Base-by-base conservation (phyloP, 1,140 invertebrate genomes). In the Apis dorsata region DNA sequence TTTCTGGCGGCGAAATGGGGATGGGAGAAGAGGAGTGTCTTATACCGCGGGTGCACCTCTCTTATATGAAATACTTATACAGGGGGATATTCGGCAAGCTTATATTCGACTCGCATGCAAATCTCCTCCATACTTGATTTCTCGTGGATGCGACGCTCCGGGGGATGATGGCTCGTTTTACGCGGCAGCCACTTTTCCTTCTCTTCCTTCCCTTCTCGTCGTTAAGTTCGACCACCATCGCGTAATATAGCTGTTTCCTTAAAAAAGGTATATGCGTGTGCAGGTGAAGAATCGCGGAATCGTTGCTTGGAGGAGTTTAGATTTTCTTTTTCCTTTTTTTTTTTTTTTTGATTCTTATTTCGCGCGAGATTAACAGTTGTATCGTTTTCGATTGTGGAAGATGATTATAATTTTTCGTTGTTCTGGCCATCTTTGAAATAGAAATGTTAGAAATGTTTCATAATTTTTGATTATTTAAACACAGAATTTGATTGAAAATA, bases 61-160 rank as follows among this genome's bases (percentile, higher is more conserved):
- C 90, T 92, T 91, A 91, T 91, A 91, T 92, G 90, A 91, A 93
- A 93, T 92, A 91, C 92, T 92, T 91, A 92, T 91, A 90, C 91
- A 86, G 69, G 77, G 88, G 90, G 89, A 92, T 92, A 92, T 93
- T 91, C 88, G 86, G 84, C 86, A 86, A 90, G 90, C 91, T 91
- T 90, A 91, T 92, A 92, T 92, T 93, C 91, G 88, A 91, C 92
- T 92, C 90, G 89, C 90, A 93, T 93, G 92, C 91, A 93, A 93
- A 93, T 93, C 92, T 93, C 89, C 90, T 88, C 89, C 90, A 90
- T 92, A 93, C 91, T 93, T 93, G 92, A 93, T 93, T 93, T 93
- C 92, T 90, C 91, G 81, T 90, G 90, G 89, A 87, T 92, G 91
- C 87, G 87, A 88, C 80, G 81, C 87, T 88, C 81, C 78, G 71